Conservation (phyloP, 2,888 invertebrate genomes). For the Oasisia sp. region DNA sequence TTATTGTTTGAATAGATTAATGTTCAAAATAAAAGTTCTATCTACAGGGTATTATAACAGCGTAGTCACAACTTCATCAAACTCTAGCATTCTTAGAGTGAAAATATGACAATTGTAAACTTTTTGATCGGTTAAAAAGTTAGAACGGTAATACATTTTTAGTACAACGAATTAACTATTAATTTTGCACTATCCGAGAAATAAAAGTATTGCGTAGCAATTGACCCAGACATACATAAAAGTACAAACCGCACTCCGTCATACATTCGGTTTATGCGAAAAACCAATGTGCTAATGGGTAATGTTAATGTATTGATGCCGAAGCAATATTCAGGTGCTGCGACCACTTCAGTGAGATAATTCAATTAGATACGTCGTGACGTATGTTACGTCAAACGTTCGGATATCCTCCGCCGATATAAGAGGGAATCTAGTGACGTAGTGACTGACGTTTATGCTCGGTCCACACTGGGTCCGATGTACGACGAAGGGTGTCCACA, state of each 20-base stretch:
- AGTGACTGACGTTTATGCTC: background rate
- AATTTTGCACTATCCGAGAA: background rate
- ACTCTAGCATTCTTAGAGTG: background rate
- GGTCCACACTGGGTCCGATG: too few species aligned
- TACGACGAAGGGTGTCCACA: too few species aligned
- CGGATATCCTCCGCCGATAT: background rate
- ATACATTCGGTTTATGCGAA: background rate
- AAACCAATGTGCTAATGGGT: background rate
- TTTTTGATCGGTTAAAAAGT: background rate
- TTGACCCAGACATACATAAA: too few species aligned
- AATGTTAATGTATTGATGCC: background rate
- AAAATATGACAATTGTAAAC: background rate
- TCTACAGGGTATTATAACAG: too few species aligned
- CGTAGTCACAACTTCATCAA: too few species aligned
- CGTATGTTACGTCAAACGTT: background rate
- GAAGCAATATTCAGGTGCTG: background rate
- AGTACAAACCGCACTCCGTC: too few species aligned
- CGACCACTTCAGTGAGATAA: background rate
- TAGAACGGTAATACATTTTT: background rate
- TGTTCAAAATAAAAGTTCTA: too few species aligned
- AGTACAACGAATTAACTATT: too few species aligned
- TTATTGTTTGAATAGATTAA: too few species aligned
- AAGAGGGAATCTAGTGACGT: background rate
- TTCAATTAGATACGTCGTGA: background rate
- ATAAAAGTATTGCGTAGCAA: background rate